Conservation (phyloP, 2,888 invertebrate genomes). For the Tachina fera region DNA sequence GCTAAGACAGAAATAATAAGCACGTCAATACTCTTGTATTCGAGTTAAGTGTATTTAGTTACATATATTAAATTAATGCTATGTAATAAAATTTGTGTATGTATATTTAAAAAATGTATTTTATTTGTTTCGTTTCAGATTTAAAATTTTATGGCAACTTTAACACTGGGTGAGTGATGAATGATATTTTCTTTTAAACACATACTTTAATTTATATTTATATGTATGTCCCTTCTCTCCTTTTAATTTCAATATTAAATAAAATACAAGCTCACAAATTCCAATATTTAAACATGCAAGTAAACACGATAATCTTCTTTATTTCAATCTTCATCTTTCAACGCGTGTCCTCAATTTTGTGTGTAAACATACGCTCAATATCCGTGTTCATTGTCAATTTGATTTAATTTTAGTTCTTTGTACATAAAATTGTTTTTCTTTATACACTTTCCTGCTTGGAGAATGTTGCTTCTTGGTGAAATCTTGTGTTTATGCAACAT, state of each 20-base stretch:
- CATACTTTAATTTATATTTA: not conserved
- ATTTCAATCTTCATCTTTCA: slow-evolving; percentile 58
- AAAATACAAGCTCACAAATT: not conserved
- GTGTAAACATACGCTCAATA: slow-evolving; percentile 71
- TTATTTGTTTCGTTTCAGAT: slow-evolving; percentile 8
- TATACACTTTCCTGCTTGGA: slow-evolving; percentile 7
- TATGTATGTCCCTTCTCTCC: not conserved
- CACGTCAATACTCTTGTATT: too few species aligned
- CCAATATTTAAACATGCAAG: not conserved
- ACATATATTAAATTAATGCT: not conserved
- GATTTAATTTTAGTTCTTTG: slow-evolving; percentile 60
- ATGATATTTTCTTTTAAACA: slow-evolving; percentile 21
- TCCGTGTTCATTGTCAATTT: slow-evolving; percentile 64
- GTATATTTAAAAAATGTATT: not conserved
- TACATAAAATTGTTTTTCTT: slow-evolving; percentile 11
- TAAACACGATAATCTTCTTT: slow-evolving; percentile 33
- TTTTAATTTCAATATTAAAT: slow-evolving; percentile 1
- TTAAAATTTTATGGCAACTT: not conserved
- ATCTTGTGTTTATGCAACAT: slow-evolving; percentile 63
- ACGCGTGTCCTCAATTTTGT: slow-evolving; percentile 69
- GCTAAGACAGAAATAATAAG: too few species aligned
- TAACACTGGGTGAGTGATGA: slow-evolving; percentile 27
- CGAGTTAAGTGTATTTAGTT: too few species aligned
- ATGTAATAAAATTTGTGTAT: not conserved
- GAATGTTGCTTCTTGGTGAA: slow-evolving; percentile 46